phyloP scores from a whole-genome alignment of 23 tunicate genomes.

The Phallusia fumigata region DNA sequence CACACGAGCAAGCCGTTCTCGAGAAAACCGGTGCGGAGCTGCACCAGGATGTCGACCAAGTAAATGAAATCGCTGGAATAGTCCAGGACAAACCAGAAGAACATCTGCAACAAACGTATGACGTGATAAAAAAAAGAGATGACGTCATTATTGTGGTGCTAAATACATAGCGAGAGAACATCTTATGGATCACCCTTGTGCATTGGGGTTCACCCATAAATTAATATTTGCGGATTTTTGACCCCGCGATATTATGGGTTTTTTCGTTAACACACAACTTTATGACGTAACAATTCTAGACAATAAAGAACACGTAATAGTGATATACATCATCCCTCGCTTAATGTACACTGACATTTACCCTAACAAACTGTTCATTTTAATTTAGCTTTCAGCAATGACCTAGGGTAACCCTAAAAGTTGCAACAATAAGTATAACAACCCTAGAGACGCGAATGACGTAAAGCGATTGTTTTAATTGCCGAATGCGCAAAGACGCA shows the following conservation, averaged over 20 bases:
- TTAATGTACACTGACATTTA: no score
- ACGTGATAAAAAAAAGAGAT: background rate
- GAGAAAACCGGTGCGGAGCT: conserved; percentile 62
- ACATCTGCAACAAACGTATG: background rate
- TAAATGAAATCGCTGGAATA: conserved; percentile 67
- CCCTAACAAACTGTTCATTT: no score
- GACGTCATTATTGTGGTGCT: background rate
- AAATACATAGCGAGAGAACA: background rate
- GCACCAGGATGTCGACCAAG: conserved; percentile 62
- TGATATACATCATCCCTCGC: no score
- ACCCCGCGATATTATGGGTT: no score
- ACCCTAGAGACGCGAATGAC: no score
- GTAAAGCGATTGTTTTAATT: no score
- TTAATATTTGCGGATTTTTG: background rate
- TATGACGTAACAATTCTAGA: no score
- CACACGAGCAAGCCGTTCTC: conserved; percentile 86
- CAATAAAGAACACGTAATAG: no score
- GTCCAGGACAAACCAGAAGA: conserved; percentile 59
- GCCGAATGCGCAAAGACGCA: no score
- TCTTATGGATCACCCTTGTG: background rate
- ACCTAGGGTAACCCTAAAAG: no score
- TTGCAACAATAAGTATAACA: no score
- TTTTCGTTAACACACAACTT: background rate
- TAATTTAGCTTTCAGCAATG: no score
- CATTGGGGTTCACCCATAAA: background rate